Conservation (phyloP, 35 echinoderm and acorn worm genomes). For the Eucidaris tribuloides region DNA sequence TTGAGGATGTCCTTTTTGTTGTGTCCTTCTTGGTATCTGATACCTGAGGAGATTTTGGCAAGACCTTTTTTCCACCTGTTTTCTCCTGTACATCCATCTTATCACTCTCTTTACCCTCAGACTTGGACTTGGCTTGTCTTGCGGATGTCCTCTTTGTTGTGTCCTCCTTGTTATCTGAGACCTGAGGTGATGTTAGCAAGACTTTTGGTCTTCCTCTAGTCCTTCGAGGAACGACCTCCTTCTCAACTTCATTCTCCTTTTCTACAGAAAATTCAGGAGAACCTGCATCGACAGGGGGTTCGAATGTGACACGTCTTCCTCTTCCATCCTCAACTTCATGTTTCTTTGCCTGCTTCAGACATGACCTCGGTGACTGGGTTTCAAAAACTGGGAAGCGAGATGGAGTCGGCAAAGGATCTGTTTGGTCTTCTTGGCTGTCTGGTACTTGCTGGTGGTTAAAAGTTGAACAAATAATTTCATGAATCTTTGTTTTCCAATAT, state of each 20-base stretch:
- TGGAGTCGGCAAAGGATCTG: neutral
- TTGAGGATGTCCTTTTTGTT: no score
- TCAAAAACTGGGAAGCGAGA: neutral
- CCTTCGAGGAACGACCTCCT: neutral
- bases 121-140: no score
- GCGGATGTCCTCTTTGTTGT: no score
- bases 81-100: no score
- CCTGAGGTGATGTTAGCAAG: no score
- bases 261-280: neutral
- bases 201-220: neutral
- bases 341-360: conserved; percentile 4
- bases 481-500: no score
- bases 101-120: no score
- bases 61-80: no score
- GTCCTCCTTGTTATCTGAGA: no score
- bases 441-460: conserved; percentile 23
- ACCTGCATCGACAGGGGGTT: neutral
- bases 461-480: no score
- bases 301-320: neutral
- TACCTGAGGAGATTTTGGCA: no score
- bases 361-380: conserved; percentile 16
- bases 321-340: neutral
- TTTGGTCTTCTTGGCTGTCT: conserved; percentile 5
- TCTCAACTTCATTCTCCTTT: neutral
- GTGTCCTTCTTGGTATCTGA: no score